phyloP scores from a whole-genome alignment of 2,888 invertebrate genomes.

The Pseudeuparius sepicola region DNA sequence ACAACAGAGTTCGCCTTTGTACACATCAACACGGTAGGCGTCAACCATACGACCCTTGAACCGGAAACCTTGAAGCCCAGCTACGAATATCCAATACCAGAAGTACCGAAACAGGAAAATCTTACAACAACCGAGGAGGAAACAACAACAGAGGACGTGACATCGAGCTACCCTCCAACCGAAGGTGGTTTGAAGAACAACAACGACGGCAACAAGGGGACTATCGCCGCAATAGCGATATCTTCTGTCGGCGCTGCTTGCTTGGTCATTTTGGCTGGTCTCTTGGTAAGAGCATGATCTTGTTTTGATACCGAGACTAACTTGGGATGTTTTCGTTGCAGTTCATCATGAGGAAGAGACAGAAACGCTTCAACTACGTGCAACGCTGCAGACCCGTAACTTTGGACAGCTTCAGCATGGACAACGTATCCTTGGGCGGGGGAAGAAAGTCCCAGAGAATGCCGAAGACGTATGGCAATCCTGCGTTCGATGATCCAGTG shows the following conservation, averaged over 20 bases:
- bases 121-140: constrained; percentile 18
- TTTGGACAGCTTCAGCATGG: constrained; percentile 80
- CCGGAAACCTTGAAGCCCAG: constrained; percentile 31
- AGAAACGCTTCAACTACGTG: constrained; percentile 70
- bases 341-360: constrained; percentile 72
- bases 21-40: constrained; percentile 27
- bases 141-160: constrained; percentile 30
- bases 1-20: constrained; percentile 21
- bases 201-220: constrained; percentile 46
- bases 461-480: constrained; percentile 83
- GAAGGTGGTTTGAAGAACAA: constrained; percentile 32
- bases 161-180: constrained; percentile 37
- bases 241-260: constrained; percentile 73
- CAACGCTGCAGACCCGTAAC: constrained; percentile 83
- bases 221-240: constrained; percentile 71
- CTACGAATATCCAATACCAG: constrained; percentile 29
- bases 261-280: constrained; percentile 62
- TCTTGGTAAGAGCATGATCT: constrained; percentile 51
- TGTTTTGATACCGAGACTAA: background rate
- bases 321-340: constrained; percentile 37
- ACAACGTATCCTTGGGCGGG: constrained; percentile 77
- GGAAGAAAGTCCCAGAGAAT: constrained; percentile 67
- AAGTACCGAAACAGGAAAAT: constrained; percentile 5
- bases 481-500: constrained; percentile 83
- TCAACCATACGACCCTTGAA: constrained; percentile 30